phyloP scores from a whole-genome alignment of 2,888 invertebrate genomes.

The Sicus ferrugineus region DNA sequence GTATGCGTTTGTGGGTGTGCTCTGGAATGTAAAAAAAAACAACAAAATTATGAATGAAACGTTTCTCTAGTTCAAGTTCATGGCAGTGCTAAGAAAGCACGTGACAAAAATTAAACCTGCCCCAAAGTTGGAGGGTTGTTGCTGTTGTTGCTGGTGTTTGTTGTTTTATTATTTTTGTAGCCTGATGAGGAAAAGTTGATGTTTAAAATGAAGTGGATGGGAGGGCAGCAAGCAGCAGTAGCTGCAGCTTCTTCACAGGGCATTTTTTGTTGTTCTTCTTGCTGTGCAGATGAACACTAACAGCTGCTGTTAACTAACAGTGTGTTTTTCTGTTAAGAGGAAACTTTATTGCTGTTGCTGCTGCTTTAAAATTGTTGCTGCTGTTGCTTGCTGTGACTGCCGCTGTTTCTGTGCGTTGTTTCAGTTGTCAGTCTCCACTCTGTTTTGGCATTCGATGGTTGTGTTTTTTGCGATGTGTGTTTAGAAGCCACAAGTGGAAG shows the following conservation, averaged over 20 bases:
- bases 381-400: conserved; percentile 4
- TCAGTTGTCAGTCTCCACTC: conserved; percentile 10
- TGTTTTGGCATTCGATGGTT: conserved; percentile 15
- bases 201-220: background rate
- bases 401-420: background rate
- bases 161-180: conserved; percentile 2
- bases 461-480: background rate
- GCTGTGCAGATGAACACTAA: no score
- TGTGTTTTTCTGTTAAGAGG: no score
- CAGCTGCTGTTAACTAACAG: no score
- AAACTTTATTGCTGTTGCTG: no score
- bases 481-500: background rate
- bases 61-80: conserved; percentile 35
- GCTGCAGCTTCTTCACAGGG: no score
- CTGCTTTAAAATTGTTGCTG: background rate
- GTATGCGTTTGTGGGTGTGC: background rate
- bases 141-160: background rate
- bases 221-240: background rate
- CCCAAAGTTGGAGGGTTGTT: background rate
- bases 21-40: conserved; percentile 8
- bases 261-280: no score
- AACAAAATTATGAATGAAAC: conserved; percentile 22
- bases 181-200: background rate
- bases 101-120: conserved; percentile 21
- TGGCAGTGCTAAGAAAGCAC: conserved; percentile 23